Evolutionary conservation across 2,797 vertebrate genomes (phyloP), one percentile per base, ranked within the genome.

Genomic region (Pangasius krempfi): DNA sequence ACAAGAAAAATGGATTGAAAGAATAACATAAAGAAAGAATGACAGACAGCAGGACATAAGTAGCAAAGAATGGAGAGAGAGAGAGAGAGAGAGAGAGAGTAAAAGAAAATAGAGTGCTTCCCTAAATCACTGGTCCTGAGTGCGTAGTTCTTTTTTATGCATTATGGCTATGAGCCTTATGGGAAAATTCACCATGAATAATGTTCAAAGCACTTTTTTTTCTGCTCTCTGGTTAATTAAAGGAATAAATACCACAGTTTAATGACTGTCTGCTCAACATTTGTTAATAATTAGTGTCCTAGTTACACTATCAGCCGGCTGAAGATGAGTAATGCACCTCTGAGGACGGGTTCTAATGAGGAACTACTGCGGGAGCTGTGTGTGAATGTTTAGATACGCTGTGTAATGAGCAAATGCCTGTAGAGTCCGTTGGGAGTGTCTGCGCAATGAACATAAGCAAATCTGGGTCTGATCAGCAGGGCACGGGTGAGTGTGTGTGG

Each of bases 21-120:
- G 25, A 25, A 50, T 44, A 7, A 79, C 52, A 52, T 13, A 76
- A 50, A 76, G 1, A 8, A 76, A 76, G 62, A 78, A 89, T 68
- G 72, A 75, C 40, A 47, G 20, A 73, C 20, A 44, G 14, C 13
- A 13, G 9, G 37, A 44, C 33, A 22, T n/a, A 66, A 30, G 33
- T 40, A 37, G 6, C 22, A 78, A 85, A 85, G 56, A 73, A 89
- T 64, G 64, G 18, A 37, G 2, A 58, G n/a, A 80, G 4, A 22
- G 25, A 90, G 89, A 47, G 16, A 85, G 73, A 87, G 58, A 18
- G 64, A 88, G 87, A 66, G 22, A 87, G 62, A 70, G 80, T 82
- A 54, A 87, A 58, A 72, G 58, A 7, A 12, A 66, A 30, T 30
- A 25, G 27, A 4, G 79, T 25, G 58, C 58, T 47, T 62, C 25